A percentile compares a stretch with the other conserved stretches of the same genome.
These are phyloP conservation scores for Aldrovandia affinis DNA, from an alignment of 2,797 vertebrate genomes.

Conservation along the genomic window DNA sequence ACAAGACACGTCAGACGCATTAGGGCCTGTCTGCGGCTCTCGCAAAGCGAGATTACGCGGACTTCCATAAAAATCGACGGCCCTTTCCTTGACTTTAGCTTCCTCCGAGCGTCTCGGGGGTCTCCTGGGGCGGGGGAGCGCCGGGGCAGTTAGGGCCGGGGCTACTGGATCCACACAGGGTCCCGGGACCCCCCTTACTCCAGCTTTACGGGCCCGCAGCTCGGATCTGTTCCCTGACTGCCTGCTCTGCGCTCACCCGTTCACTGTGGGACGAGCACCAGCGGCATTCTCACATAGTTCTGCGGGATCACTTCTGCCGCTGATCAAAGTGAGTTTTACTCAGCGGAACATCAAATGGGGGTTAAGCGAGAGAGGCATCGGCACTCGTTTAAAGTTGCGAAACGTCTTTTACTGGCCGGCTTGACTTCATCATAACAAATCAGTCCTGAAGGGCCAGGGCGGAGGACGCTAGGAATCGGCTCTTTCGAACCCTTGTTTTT, in stretches of 20 bases:
- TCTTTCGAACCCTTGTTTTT: no score
- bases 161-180: neutral
- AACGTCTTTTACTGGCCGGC: neutral
- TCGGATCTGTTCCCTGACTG: neutral
- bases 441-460: neutral
- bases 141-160: neutral
- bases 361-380: neutral
- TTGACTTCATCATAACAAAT: neutral
- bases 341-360: neutral
- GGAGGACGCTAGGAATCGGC: neutral
- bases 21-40: slow-evolving; percentile 57
- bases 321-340: neutral
- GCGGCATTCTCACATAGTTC: no score
- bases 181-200: neutral
- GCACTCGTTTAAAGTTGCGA: neutral
- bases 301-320: neutral
- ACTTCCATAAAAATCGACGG: slow-evolving; percentile 59
- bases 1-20: slow-evolving; percentile 34
- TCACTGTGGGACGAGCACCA: neutral
- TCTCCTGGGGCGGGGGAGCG: slow-evolving; percentile 35
- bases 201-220: neutral
- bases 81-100: slow-evolving; percentile 63
- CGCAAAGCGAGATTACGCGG: slow-evolving; percentile 54
- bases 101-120: slow-evolving; percentile 62
- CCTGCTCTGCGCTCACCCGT: neutral